phyloP scores from a whole-genome alignment of 2,113 vertebrate genomes.

The Larimichthys crocea region DNA sequence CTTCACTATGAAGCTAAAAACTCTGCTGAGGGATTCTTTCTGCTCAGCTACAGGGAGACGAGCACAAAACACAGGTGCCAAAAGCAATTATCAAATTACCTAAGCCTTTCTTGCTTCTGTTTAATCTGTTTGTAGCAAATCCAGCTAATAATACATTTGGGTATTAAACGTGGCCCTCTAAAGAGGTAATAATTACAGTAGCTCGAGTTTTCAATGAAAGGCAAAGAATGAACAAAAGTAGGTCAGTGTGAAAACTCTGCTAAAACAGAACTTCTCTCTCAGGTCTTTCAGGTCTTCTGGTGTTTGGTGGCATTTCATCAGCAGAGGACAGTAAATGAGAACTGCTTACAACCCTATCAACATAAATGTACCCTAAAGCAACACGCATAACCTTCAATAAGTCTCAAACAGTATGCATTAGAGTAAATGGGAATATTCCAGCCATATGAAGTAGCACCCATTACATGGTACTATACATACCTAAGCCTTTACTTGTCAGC shows the following conservation, averaged over 20 bases:
- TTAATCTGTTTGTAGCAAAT: slow-evolving; percentile 81
- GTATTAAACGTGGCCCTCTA: slow-evolving; percentile 70
- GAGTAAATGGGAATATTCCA: background rate
- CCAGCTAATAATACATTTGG: slow-evolving; percentile 77
- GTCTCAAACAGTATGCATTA: background rate
- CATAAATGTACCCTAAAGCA: slow-evolving; percentile 20
- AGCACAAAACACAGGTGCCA: slow-evolving; percentile 73
- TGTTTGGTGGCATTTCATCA: slow-evolving; percentile 22
- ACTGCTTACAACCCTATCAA: background rate
- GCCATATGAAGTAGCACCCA: background rate
- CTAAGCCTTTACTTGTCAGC: background rate
- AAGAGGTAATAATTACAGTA: slow-evolving; percentile 76
- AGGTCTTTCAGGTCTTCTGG: slow-evolving; percentile 8
- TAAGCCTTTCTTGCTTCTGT: slow-evolving; percentile 69
- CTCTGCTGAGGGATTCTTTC: slow-evolving; percentile 69
- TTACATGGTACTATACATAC: background rate
- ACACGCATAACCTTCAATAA: slow-evolving; percentile 1
- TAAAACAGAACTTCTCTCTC: slow-evolving; percentile 31
- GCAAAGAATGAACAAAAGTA: slow-evolving; percentile 67
- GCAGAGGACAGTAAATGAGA: slow-evolving; percentile 37
- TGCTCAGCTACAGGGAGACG: slow-evolving; percentile 63
- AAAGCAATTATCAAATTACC: slow-evolving; percentile 82
- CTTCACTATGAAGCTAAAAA: slow-evolving; percentile 51
- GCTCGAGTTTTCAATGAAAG: slow-evolving; percentile 66
- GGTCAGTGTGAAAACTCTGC: slow-evolving; percentile 69